Evolutionary conservation across 2,888 invertebrate genomes (phyloP).

Genomic region (Auanema freiburgensis): DNA sequence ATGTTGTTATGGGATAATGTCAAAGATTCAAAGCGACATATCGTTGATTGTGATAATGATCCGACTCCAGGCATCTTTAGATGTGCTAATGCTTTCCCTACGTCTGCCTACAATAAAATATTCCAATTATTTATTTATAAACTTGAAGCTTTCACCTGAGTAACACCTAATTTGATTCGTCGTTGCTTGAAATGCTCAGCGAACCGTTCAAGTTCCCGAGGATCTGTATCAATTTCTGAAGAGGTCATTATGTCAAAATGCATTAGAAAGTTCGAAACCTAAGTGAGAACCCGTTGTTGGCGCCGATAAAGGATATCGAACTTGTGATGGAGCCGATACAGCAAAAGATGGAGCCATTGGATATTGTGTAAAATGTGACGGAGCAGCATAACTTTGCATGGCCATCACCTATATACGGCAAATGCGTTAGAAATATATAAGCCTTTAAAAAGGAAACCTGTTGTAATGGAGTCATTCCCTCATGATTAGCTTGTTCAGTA

Average conservation of each 20-base stretch:
- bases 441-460: conserved; percentile 21
- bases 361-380: conserved; percentile 46
- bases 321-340: conserved; percentile 25
- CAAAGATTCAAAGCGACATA: conserved; percentile 96
- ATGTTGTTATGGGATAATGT: conserved; percentile 99
- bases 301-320: conserved; percentile 51
- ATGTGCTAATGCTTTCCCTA: conserved; percentile 81
- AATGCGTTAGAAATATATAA: neutral
- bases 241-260: no score
- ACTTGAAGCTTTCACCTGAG: conserved; percentile 75
- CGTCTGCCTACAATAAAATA: conserved; percentile 35
- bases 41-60: conserved; percentile 95
- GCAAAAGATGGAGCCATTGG: conserved; percentile 51
- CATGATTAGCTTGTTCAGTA: conserved; percentile 27
- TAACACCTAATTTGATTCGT: conserved; percentile 95
- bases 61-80: conserved; percentile 95
- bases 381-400: conserved; percentile 51
- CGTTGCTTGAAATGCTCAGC: conserved; percentile 98
- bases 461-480: conserved; percentile 46
- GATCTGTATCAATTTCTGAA: conserved; percentile 69
- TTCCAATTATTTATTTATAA: neutral
- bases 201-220: conserved; percentile 93
- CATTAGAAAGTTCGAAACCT: neutral
- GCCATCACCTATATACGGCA: conserved; percentile 53
- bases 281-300: conserved; percentile 32